phyloP scores from a whole-genome alignment of 2,113 vertebrate species.

The Pseudorectes ferrugineus region DNA sequence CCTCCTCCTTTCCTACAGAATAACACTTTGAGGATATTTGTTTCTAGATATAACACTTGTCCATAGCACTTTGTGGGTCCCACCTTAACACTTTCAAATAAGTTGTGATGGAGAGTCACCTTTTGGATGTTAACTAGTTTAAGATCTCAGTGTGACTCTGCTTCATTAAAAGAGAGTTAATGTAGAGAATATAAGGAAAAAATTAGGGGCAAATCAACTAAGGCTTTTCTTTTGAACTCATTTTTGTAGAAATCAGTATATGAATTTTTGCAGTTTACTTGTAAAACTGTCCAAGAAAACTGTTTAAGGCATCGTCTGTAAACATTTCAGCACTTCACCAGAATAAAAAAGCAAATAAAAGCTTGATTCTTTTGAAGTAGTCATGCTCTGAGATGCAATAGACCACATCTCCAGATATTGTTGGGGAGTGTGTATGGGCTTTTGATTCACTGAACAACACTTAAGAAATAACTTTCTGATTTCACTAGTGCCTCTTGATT shows the following conservation, averaged over 20 bases:
- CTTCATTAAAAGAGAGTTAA: background rate
- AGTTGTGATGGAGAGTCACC: background rate
- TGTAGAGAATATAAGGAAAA: background rate
- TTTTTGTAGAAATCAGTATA: background rate
- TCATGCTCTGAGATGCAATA: background rate
- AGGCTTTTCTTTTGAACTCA: background rate
- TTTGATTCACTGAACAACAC: background rate
- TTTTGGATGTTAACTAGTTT: background rate
- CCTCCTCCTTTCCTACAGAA: background rate
- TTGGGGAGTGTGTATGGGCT: background rate
- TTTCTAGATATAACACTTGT: background rate
- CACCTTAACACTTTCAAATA: background rate
- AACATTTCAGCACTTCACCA: background rate
- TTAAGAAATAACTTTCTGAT: background rate
- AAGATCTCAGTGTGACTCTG: background rate
- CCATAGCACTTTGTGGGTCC: background rate
- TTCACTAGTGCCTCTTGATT: slow-evolving; percentile 18
- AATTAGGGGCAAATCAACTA: background rate
- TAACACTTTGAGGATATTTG: background rate
- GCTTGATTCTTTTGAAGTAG: background rate
- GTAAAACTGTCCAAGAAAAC: background rate
- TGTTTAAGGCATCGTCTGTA: background rate
- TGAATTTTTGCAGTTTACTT: background rate
- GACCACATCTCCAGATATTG: background rate
- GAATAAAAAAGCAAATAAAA: slow-evolving; percentile 4